Evolutionary conservation across 2,888 invertebrate species (phyloP), one percentile per base, ranked within the genome.

Genomic region (Drosophila neoperkinsi): DNA sequence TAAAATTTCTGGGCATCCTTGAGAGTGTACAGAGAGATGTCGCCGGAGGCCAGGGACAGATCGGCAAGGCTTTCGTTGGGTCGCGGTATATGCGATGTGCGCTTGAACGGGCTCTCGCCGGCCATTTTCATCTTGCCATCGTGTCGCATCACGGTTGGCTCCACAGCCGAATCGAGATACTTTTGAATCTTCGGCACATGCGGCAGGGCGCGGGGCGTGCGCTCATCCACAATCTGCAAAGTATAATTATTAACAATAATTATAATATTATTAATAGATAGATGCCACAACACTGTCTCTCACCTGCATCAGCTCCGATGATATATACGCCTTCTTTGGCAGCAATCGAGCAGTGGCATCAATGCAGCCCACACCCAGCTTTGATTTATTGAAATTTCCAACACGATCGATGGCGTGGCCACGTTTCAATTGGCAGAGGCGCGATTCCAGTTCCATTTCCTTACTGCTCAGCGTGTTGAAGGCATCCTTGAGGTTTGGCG

Each of bases 1-100:
- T 81, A 92, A 81, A 93, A 92, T 73, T 93, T 93, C 58, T 92
- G 92, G 92, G 90, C 94, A 93, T 93, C 93, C 75, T 91, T 93
- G 33, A 93, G 91, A 2, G 93, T 92, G 51, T 93, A 93, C 50
- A 94, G 67, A 0, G 94, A 94, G 25, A 94, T 87, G 81, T 94
- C 94, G 0, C 93, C 93, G 2, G 93, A 92, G 55, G 92, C 90
- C 21, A 93, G 58, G 7, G 93, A 92, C 16, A 94, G 79, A 89
- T 94, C 91, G 4, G 93, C 93, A 52, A 93, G 85, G 73, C 93
- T 93, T 10, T 79, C 71, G 49, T 79, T 80, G 33, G 73, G 74
- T n/a, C 66, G 81, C 7, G 82, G 78, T 34, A 74, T 75, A 6
- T 80, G 68, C 5, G 83, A 72, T 3, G 60, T n/a, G 18, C n/a